Evolutionary conservation across 1,140 invertebrate species (phyloP), one percentile per base, ranked within the genome.

Genomic region (Trachelipus rathkii): DNA sequence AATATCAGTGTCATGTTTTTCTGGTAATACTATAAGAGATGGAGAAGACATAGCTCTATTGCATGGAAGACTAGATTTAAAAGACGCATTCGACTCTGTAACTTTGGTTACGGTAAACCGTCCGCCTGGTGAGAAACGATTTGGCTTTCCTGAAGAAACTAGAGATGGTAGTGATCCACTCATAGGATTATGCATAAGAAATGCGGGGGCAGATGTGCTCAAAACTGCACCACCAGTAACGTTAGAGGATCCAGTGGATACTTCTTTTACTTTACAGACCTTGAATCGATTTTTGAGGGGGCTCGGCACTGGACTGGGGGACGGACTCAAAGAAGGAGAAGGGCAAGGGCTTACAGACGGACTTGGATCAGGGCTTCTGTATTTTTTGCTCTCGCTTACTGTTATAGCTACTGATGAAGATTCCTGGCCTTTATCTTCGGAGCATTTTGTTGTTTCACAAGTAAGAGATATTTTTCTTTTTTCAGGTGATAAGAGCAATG

Each of bases 261-360:
- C 74, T 45, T 68, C 44, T 8, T 11, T 50, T 19, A 81, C 80
- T 69, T 44, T 77, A 73, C 74, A 79, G 21, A 81, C 80, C 75
- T 67, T 78, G 71, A 81, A 81, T 10, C 80, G 72, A 45, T 81
- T 81, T 44, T 77, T 81, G 10, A 75, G 74, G 50, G 80, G 80
- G 69, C 80, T 81, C 33, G 80, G 77, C 10, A 81, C 76, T 23
- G 80, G 80, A 77, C 77, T 79, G 46, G 78, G 76, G 69, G 73
- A 82, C 60, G 83, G 82, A 44, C 82, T 83, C 0, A 83, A 83
- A 75, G 88, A 86, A 24, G 91, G 90, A 84, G 88, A 90, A 76
- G 90, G 89, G 77, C 89, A 88, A 24, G 91, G 91, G 50, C 89
- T 90, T 72, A 90, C 88, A 77, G 89, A 88, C 70, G 90, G 90